phyloP scores from a whole-genome alignment of 2,888 invertebrate genomes.

The Gastracanthus pulcherrimus region DNA sequence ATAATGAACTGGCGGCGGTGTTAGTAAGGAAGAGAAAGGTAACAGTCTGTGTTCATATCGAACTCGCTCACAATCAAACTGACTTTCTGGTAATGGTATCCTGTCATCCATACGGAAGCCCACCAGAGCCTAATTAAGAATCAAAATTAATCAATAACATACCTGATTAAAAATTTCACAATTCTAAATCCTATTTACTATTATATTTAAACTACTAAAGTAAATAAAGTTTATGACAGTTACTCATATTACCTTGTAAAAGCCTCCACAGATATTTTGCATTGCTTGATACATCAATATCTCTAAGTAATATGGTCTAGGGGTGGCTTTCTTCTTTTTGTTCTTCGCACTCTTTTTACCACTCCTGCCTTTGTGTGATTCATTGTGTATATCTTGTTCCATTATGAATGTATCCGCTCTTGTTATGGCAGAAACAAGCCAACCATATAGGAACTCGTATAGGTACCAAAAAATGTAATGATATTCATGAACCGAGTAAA shows the following conservation, averaged over 20 bases:
- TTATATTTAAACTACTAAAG: too few species aligned
- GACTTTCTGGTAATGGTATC: conserved; percentile 89
- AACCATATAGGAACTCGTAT: conserved; percentile 96
- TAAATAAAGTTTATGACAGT: conserved; percentile 8
- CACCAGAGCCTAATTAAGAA: conserved; percentile 84
- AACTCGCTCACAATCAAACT: conserved; percentile 96
- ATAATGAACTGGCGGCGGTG: conserved; percentile 95
- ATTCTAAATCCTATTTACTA: conserved; percentile 1
- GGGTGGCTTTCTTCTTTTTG: conserved; percentile 84
- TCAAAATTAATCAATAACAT: neutral
- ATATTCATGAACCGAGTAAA: conserved; percentile 97
- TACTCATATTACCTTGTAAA: conserved; percentile 86
- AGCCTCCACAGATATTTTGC: conserved; percentile 96
- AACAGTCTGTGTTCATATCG: conserved; percentile 96
- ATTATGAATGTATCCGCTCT: conserved; percentile 91
- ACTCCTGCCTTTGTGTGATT: conserved; percentile 75
- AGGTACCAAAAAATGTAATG: conserved; percentile 98
- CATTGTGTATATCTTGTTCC: conserved; percentile 84
- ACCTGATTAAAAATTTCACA: neutral
- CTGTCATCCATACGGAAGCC: conserved; percentile 94
- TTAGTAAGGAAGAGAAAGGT: conserved; percentile 90
- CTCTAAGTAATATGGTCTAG: conserved; percentile 88
- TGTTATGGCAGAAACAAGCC: conserved; percentile 93
- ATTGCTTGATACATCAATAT: conserved; percentile 93
- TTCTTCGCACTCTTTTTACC: conserved; percentile 80